Percentiles rank a stretch among this genome's conserved stretches.
phyloP scores from a whole-genome alignment of 2,888 invertebrate genomes.

The Drosophila vallismaia region DNA sequence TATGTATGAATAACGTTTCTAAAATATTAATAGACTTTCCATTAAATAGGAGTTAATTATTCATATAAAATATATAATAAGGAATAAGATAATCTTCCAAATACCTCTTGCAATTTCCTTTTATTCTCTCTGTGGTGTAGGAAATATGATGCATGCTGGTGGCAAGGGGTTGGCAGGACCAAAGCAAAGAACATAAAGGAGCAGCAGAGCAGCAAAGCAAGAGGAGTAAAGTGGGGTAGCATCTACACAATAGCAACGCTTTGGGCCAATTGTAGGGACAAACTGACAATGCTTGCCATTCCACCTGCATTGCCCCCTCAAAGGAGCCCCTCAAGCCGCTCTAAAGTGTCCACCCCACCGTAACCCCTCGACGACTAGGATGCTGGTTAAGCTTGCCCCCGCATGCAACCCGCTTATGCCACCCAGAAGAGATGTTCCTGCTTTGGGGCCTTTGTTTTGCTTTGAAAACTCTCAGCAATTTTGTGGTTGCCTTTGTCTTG shows the following conservation, averaged over 20 bases:
- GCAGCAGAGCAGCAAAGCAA: conserved; percentile 9
- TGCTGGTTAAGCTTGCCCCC: conserved; percentile 21
- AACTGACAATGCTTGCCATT: conserved; percentile 39
- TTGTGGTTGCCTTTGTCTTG: conserved; percentile 43
- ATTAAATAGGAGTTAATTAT: no score
- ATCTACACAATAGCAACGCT: conserved; percentile 53
- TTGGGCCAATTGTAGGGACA: conserved; percentile 53
- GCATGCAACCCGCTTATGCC: neutral
- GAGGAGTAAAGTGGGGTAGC: conserved; percentile 11
- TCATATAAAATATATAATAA: neutral
- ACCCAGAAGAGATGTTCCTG: neutral
- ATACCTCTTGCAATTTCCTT: no score
- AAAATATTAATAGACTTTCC: no score
- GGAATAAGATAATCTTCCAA: neutral
- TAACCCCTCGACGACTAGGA: neutral
- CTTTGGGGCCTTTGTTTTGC: conserved; percentile 39
- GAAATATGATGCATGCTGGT: neutral
- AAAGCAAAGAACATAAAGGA: conserved; percentile 12
- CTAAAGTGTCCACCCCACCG: neutral
- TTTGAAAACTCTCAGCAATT: conserved; percentile 44
- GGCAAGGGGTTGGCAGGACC: conserved; percentile 4
- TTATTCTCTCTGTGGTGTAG: conserved; percentile 2
- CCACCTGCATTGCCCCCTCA: conserved; percentile 34
- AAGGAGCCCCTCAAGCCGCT: conserved; percentile 1
- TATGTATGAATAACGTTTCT: no score